Evolutionary conservation across 2,797 vertebrate species (phyloP).

Genomic region (Lithobates sylvaticus): DNA sequence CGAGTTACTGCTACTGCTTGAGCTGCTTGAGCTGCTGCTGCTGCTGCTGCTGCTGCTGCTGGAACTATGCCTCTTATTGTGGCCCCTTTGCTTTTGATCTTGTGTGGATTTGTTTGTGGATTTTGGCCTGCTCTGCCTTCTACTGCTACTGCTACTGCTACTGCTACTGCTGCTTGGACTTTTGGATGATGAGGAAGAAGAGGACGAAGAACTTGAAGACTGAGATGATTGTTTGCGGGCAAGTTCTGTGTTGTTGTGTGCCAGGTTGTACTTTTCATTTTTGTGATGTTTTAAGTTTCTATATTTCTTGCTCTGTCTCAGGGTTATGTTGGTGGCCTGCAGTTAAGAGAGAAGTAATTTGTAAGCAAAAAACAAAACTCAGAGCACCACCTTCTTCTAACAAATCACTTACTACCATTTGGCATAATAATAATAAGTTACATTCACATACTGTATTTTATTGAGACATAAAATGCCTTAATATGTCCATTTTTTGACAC

Average conservation of each 20-base stretch:
- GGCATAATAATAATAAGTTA: too few species aligned
- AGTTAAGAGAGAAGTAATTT: neutral
- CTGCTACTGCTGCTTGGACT: neutral
- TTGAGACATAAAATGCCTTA: too few species aligned
- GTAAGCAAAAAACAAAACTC: neutral
- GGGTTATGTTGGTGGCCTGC: slow-evolving; percentile 23
- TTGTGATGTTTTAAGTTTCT: neutral
- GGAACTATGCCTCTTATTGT: accelerated
- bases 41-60: neutral
- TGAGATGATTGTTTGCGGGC: slow-evolving; percentile 24
- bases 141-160: accelerated
- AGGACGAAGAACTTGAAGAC: slow-evolving; percentile 55
- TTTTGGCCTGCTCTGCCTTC: accelerated
- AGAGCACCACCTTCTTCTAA: neutral
- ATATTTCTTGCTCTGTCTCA: neutral
- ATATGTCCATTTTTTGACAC: too few species aligned
- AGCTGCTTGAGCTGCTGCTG: neutral
- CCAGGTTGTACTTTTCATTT: too few species aligned
- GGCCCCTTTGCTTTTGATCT: neutral
- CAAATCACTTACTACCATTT: too few species aligned
- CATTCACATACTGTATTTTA: too few species aligned
- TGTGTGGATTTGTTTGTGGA: accelerated
- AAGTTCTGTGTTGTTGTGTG: neutral
- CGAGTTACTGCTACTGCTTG: neutral
- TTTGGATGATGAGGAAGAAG: slow-evolving; percentile 44